A percentile compares a stretch with the other conserved stretches of the same genome.
phyloP scores from a whole-genome alignment of 2,113 vertebrate genomes.

The Pelvicachromis taeniatus region DNA sequence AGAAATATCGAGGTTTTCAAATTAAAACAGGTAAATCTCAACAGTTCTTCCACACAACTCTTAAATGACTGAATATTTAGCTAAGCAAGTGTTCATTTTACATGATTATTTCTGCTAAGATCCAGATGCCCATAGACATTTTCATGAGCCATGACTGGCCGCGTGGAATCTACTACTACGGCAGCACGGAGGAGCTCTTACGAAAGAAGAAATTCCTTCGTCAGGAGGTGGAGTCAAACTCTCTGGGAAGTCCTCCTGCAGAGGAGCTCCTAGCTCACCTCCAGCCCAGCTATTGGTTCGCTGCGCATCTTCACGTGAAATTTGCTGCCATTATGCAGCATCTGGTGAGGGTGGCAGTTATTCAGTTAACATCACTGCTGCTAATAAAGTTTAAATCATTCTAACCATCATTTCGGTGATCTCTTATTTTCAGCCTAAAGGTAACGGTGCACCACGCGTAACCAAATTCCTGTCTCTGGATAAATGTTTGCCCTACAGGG shows the following conservation, averaged over 20 bases:
- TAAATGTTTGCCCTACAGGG: slow-evolving; percentile 92
- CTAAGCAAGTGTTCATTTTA: not conserved
- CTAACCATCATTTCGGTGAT: not conserved
- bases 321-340: slow-evolving; percentile 95
- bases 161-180: slow-evolving; percentile 90
- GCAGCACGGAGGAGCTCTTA: slow-evolving; percentile 84
- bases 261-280: slow-evolving; percentile 89
- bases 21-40: slow-evolving; percentile 85
- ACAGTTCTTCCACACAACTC: not conserved
- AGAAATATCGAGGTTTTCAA: slow-evolving; percentile 95
- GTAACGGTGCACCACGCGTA: slow-evolving; percentile 77
- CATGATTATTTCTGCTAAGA: slow-evolving; percentile 60
- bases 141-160: slow-evolving; percentile 98
- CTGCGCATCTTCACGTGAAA: slow-evolving; percentile 95
- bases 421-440: slow-evolving; percentile 60
- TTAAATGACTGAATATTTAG: not conserved
- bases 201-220: slow-evolving; percentile 90
- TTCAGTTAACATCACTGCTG: not conserved
- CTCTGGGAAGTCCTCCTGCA: slow-evolving; percentile 87
- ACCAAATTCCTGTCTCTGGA: slow-evolving; percentile 97
- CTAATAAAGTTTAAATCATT: not conserved
- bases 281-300: slow-evolving; percentile 94
- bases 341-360: slow-evolving; percentile 68
- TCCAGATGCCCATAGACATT: slow-evolving; percentile 87
- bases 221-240: slow-evolving; percentile 91